A percentile compares a stretch with the other conserved stretches of the same genome.
Evolutionary conservation across 2,113 vertebrate genomes (phyloP).

Genomic region (Orcinus orca): DNA sequence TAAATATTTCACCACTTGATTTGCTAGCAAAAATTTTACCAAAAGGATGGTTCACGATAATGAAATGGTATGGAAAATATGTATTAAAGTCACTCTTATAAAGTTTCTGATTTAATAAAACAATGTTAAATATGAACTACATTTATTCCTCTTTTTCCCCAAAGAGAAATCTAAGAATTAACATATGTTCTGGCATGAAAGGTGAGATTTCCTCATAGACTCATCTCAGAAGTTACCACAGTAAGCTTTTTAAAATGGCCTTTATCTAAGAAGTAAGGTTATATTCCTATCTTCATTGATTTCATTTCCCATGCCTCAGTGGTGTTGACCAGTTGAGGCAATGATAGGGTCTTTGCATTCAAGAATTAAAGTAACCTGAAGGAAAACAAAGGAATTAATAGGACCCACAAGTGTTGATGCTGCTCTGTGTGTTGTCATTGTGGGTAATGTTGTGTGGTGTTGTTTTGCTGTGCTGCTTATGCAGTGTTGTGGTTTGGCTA

Average conservation of each 20-base stretch:
- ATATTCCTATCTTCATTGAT: not conserved
- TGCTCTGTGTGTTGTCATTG: not conserved
- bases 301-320: not conserved
- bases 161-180: not conserved
- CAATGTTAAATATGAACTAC: not conserved
- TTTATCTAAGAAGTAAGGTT: not conserved
- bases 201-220: not conserved
- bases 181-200: not conserved
- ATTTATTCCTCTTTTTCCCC: not conserved
- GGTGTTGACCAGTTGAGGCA: not conserved
- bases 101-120: not conserved
- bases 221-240: not conserved
- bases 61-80: not conserved
- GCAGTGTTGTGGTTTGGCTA: not conserved
- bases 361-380: not conserved
- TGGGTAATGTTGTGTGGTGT: fast-evolving
- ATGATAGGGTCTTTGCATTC: not conserved
- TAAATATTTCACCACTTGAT: constrained; percentile 57
- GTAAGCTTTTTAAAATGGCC: not conserved
- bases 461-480: not conserved
- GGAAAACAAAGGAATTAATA: not conserved
- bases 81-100: not conserved
- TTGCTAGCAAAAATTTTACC: constrained; percentile 16
- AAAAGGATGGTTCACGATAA: not conserved
- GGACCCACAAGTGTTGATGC: no score